Conservation (phyloP, 2,113 vertebrate species). For the Cinclus cinclus region DNA sequence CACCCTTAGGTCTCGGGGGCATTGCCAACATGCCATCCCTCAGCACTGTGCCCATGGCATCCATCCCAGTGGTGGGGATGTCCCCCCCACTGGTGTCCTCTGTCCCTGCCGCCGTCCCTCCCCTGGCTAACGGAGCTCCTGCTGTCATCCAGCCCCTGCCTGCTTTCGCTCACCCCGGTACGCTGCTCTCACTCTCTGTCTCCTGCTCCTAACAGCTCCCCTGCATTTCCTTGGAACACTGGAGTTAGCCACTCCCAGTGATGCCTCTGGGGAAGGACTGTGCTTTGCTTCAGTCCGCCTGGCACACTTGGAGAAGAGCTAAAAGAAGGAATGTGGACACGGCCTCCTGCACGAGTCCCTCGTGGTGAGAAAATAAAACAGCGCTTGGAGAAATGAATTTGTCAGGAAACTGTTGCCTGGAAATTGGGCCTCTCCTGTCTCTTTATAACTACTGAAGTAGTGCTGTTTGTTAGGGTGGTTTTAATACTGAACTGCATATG, state of each 20-base stretch:
- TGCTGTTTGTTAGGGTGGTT: not conserved
- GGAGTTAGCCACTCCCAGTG: not conserved
- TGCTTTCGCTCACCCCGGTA: conserved; percentile 91
- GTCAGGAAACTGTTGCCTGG: not conserved
- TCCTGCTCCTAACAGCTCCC: conserved; percentile 29
- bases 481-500: not conserved
- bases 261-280: not conserved
- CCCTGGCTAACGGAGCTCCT: conserved; percentile 91
- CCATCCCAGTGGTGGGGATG: conserved; percentile 90
- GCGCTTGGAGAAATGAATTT: not conserved
- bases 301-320: not conserved
- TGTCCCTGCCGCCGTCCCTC: conserved; percentile 83
- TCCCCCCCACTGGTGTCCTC: conserved; percentile 91
- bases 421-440: not conserved
- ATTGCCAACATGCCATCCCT: conserved; percentile 82
- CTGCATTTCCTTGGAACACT: not conserved
- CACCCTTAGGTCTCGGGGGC: conserved; percentile 81
- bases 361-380: not conserved
- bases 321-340: not conserved
- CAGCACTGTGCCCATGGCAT: conserved; percentile 84
- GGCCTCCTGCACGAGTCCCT: not conserved
- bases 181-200: conserved; percentile 31
- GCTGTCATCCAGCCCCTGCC: conserved; percentile 89
- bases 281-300: not conserved
- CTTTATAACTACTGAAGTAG: not conserved